Conservation (phyloP, 2,888 invertebrate species). For the Cataglyphis livida region DNA sequence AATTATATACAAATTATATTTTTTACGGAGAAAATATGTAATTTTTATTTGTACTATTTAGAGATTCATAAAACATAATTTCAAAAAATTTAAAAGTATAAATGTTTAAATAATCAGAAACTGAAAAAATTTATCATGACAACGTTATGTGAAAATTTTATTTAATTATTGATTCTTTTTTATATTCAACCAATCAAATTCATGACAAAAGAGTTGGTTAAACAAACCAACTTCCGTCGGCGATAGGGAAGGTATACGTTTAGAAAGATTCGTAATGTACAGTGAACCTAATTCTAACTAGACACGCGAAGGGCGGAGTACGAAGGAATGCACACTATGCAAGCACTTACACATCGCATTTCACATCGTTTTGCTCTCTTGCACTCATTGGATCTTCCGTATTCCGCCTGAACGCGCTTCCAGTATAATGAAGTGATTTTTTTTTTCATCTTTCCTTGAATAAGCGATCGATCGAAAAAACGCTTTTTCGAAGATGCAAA, state of each 20-base stretch:
- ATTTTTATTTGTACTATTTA: not conserved
- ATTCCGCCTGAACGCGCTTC: slow-evolving; percentile 62
- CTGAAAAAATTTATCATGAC: not conserved
- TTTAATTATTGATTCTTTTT: not conserved
- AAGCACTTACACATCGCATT: slow-evolving; percentile 48
- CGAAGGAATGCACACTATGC: slow-evolving; percentile 46
- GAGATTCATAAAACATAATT: not conserved
- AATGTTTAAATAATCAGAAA: not conserved
- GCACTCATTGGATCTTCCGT: slow-evolving; percentile 48
- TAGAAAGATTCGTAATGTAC: slow-evolving; percentile 85
- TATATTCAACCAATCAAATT: slow-evolving; percentile 54
- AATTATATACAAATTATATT: not conserved
- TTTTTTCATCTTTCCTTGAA: slow-evolving; percentile 17
- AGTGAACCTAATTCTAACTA: slow-evolving; percentile 55
- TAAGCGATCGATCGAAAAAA: slow-evolving; percentile 60
- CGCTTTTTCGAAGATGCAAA: slow-evolving; percentile 38
- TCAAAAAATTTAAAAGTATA: slow-evolving; percentile 3
- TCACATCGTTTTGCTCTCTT: slow-evolving; percentile 41
- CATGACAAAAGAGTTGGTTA: slow-evolving; percentile 50
- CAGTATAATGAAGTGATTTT: slow-evolving; percentile 65
- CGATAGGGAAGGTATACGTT: slow-evolving; percentile 71
- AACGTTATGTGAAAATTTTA: not conserved
- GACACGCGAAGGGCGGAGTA: slow-evolving; percentile 67
- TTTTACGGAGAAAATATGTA: not conserved
- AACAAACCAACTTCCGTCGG: slow-evolving; percentile 65